phyloP scores from a whole-genome alignment of 2,888 invertebrate species.

The Spodoptera picta region DNA sequence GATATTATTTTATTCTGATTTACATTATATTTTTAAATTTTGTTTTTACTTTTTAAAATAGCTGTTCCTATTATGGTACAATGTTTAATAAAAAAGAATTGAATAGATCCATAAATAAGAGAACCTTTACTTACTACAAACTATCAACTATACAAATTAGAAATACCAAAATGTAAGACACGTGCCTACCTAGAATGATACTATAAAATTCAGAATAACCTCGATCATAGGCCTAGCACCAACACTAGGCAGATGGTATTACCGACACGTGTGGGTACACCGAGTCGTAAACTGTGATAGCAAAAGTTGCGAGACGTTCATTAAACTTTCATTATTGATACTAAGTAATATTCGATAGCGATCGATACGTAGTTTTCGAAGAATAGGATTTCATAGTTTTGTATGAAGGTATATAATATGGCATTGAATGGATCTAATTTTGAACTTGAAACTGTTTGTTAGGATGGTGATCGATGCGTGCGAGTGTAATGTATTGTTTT shows the following conservation, averaged over 20 bases:
- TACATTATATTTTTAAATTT: too few species aligned
- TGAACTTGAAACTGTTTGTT: too few species aligned
- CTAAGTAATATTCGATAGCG: conserved; percentile 15
- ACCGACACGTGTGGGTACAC: conserved; percentile 37
- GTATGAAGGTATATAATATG: neutral
- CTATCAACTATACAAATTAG: too few species aligned
- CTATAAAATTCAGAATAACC: conserved; percentile 24
- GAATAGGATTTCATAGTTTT: neutral
- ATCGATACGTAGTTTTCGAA: neutral
- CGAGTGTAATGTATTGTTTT: too few species aligned
- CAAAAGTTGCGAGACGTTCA: conserved; percentile 38
- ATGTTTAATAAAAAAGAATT: too few species aligned
- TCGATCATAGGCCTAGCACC: conserved; percentile 11
- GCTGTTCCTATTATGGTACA: too few species aligned
- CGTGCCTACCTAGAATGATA: neutral
- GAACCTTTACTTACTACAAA: too few species aligned
- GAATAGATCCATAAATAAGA: too few species aligned
- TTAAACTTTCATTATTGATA: conserved; percentile 47
- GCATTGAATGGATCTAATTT: too few species aligned
- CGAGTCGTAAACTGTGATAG: conserved; percentile 44
- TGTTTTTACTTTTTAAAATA: too few species aligned
- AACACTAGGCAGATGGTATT: conserved; percentile 47
- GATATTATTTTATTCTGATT: too few species aligned
- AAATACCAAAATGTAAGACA: neutral
- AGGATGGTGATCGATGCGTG: too few species aligned